Evolutionary conservation across 2,797 vertebrate genomes (phyloP), one percentile per base, ranked within the genome.

Genomic region (Allobates femoralis): DNA sequence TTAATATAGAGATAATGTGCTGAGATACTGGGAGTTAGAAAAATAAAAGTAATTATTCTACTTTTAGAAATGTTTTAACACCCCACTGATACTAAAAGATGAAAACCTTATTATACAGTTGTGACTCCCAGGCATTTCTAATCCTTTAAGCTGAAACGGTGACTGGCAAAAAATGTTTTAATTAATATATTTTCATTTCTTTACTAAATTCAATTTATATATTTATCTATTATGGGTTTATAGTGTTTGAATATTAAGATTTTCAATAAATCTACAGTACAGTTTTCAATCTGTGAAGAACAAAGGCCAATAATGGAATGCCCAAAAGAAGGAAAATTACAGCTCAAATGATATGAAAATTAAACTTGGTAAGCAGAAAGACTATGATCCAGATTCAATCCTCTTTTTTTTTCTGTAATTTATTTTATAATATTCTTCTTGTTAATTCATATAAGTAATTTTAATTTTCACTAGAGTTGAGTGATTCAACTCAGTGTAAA

Each of bases 21-120:
- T 28, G 15, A 73, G 62, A 73, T 80, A 82, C 30, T 82, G 62
- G 0, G 15, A 18, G 30, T 73, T 82, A 71, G 64, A 73, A 56
- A 71, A 71, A 73, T 71, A 56, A 37, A 73, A 73, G 30, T 58
- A 56, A 73, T 82, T 73, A 83, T 83, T 58, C 26, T 58, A 30
- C 51, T 58, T 58, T 37, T 30, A 53, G n/a, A 53, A 71, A 53
- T 34, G 51, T 82, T 56, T 55, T 12, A 71, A 71, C 67, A 26
- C 32, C 66, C 14, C 51, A 73, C 21, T 71, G 66, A 51, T 83
- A 83, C 16, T 71, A 83, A 83, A 74, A 56, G 21, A 73, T 83
- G 32, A 83, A 82, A 83, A 56, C 51, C 34, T 19, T 83, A 82
- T 82, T 73, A 83, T 74, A 80, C 60, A 46, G n/a, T 34, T 26